Percentiles rank a stretch among this genome's conserved stretches.
Conservation (phyloP, 2,888 invertebrate genomes). For the Chymomyza fuscimana region DNA sequence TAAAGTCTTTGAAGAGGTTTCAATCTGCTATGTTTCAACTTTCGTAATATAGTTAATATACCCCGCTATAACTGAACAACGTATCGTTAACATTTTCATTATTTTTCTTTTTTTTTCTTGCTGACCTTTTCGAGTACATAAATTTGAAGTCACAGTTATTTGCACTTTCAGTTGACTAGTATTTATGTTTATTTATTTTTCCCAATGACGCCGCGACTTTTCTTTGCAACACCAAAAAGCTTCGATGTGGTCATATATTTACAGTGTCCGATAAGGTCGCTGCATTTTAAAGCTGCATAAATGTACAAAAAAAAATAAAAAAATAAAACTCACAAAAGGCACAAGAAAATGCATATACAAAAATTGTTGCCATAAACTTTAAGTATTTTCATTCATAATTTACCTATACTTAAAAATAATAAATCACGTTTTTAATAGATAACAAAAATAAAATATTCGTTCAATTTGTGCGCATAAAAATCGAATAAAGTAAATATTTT, state of each 20-base stretch:
- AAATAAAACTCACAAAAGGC: too few relatives aligned
- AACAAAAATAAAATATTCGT: slow-evolving; percentile 1
- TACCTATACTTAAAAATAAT: neutral
- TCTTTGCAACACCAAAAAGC: neutral
- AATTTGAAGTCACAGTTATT: slow-evolving; percentile 4
- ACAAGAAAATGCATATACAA: neutral
- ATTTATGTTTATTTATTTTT: slow-evolving; percentile 1
- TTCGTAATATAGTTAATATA: too few relatives aligned
- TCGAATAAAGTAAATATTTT: neutral
- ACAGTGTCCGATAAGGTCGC: neutral
- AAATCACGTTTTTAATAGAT: neutral
- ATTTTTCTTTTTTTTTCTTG: neutral
- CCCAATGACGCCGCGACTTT: neutral
- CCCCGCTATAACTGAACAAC: too few relatives aligned
- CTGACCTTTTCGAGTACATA: slow-evolving; percentile 1
- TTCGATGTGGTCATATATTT: neutral
- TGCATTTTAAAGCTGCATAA: neutral
- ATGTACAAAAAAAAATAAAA: neutral
- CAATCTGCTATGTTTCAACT: too few relatives aligned
- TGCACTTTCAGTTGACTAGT: neutral
- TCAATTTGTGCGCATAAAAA: neutral
- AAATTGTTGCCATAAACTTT: neutral
- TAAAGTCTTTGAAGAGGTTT: too few relatives aligned
- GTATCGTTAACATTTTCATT: too few relatives aligned
- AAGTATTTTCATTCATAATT: neutral